Base-by-base conservation (phyloP, 2,797 vertebrate species). In the Chiloscyllium punctatum region DNA sequence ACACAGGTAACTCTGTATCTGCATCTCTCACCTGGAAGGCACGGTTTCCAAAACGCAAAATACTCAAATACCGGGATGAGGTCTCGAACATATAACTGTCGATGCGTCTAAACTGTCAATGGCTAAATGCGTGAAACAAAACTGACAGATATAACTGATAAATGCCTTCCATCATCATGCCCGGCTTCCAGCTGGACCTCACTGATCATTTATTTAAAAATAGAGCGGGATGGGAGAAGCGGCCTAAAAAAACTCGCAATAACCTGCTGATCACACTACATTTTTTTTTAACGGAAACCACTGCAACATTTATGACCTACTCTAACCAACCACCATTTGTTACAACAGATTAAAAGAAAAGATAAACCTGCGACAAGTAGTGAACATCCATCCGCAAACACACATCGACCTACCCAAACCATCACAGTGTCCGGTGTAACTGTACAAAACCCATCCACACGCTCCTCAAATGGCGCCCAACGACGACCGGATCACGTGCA, bases 381-480 rank as follows among this genome's bases (percentile, higher is more conserved):
- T 1, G 7, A 69, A n/a, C 27, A 53, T 66, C n/a, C 25, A 33
- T 94, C 5, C 71, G 27, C 48, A 9, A 33, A 51, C 71, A 74
- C 27, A 23, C 42, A 74, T 27, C 53, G 69, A 77, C 94, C 42
- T 77, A 95, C 94, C 94, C 94, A 95, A 74, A 95, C 94, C 94
- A 95, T 95, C 94, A 95, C 71, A 95, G 51, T 95, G 94, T 72
- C 51, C 94, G 27, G 57, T 74, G 25, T 53, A 72, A 95, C 15
- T 18, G 16, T 48, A 69, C 5, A 30, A 62, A 74, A 74, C 37
- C 9, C 7, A 16, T 53, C 71, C n/a, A 42, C n/a, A 42, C 71
- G 25, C 71, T 15, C 69, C 94, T 95, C 27, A 95, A 95, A 95
- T 95, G 94, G 94, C 94, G 71, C 48, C 92, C 48, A 74, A 15